Evolutionary conservation across 2,888 invertebrate genomes (phyloP).

Genomic region (Deroplatys truncata): DNA sequence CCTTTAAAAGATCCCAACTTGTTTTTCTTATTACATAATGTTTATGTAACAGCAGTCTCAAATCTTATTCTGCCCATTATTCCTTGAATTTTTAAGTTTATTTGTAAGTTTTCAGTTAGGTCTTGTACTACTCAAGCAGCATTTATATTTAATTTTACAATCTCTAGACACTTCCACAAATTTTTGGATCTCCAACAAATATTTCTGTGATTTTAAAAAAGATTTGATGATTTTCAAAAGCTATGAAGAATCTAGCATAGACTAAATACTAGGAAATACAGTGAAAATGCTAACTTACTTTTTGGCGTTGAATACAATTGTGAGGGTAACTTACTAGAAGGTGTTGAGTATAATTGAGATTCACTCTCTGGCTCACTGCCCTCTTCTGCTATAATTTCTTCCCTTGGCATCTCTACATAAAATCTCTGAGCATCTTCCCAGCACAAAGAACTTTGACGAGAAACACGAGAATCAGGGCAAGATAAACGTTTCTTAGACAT

Average conservation of each 20-base stretch:
- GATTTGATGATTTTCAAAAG: background rate
- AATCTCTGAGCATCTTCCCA: background rate
- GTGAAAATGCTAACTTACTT: background rate
- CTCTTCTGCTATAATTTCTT: slow-evolving; percentile 21
- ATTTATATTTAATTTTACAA: too few species aligned
- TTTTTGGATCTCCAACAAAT: too few species aligned
- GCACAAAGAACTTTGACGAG: background rate
- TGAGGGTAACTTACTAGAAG: slow-evolving; percentile 12
- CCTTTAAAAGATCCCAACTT: too few species aligned
- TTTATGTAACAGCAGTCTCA: too few species aligned
- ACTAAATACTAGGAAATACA: background rate
- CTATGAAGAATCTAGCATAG: background rate
- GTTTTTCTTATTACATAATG: too few species aligned
- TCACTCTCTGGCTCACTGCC: slow-evolving; percentile 36
- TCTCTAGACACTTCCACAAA: too few species aligned
- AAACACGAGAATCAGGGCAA: background rate
- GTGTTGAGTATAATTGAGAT: slow-evolving; percentile 22
- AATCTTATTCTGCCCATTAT: too few species aligned
- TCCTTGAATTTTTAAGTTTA: too few species aligned
- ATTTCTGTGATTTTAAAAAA: too few species aligned
- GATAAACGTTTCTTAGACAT: background rate
- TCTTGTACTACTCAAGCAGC: too few species aligned
- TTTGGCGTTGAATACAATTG: background rate
- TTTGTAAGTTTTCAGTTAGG: too few species aligned
- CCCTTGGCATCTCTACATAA: background rate